These are phyloP conservation scores for Temnothorax nylanderi DNA, from an alignment of 1,140 invertebrate genomes.

Conservation along the genomic window DNA sequence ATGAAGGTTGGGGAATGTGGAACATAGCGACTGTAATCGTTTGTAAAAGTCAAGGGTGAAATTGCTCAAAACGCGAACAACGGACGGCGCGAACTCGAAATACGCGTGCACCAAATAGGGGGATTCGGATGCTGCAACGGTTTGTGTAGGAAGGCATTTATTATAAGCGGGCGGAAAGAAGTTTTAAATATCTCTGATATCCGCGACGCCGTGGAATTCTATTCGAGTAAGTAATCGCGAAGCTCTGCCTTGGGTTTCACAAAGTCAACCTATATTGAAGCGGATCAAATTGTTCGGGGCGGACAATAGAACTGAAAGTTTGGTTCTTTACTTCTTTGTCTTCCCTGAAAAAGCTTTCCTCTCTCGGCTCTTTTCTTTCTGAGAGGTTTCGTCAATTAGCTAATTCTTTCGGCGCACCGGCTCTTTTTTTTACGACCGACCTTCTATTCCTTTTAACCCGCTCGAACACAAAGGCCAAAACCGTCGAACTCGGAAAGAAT, in stretches of 20 bases:
- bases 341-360: constrained; percentile 51
- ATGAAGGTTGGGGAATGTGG: constrained; percentile 34
- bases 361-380: constrained; percentile 43
- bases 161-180: background rate
- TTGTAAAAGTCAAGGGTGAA: constrained; percentile 41
- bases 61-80: constrained; percentile 20
- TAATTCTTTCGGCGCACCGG: constrained; percentile 72
- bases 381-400: constrained; percentile 76
- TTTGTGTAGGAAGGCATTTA: background rate
- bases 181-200: constrained; percentile 38
- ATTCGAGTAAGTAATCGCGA: constrained; percentile 34
- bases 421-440: constrained; percentile 59
- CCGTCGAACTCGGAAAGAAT: constrained; percentile 42
- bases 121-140: background rate
- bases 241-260: constrained; percentile 57
- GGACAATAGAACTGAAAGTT: constrained; percentile 66
- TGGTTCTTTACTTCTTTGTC: constrained; percentile 64
- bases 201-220: constrained; percentile 38
- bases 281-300: constrained; percentile 61
- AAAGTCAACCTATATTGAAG: constrained; percentile 60
- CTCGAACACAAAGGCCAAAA: constrained; percentile 44
- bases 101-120: constrained; percentile 20
- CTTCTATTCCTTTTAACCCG: constrained; percentile 66
- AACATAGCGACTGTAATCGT: constrained; percentile 54
- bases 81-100: background rate